Conservation (phyloP, 2,113 vertebrate species). For the Cyanoliseus patagonus region DNA sequence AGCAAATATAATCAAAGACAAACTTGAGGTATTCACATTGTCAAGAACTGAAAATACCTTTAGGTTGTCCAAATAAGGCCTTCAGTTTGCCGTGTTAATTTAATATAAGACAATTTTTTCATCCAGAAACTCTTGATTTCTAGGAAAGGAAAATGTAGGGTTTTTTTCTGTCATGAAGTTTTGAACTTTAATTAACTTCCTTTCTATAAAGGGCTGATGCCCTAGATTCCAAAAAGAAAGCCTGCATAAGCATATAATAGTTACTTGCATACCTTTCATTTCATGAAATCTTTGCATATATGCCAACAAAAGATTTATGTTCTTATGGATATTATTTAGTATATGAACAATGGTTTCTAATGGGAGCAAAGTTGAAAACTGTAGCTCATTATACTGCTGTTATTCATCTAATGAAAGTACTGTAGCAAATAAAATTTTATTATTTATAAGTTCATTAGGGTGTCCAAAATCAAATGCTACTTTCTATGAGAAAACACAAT, state of each 20-base stretch:
- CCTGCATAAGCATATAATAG: background rate
- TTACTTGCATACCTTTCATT: background rate
- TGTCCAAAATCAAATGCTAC: background rate
- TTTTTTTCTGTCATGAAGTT: background rate
- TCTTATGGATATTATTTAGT: background rate
- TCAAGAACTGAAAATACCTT: background rate
- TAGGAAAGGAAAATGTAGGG: background rate
- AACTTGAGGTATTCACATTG: background rate
- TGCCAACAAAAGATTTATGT: background rate
- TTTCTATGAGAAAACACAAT: background rate
- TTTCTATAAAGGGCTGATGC: background rate
- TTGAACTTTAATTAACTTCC: background rate
- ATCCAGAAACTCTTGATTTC: background rate
- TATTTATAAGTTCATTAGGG: background rate
- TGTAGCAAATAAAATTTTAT: background rate
- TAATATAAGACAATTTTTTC: background rate
- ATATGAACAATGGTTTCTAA: background rate
- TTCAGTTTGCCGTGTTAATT: background rate
- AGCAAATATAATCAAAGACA: background rate
- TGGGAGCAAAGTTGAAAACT: background rate
- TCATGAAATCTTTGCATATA: background rate
- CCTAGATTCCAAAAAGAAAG: background rate
- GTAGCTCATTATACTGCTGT: background rate
- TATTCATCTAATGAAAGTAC: background rate
- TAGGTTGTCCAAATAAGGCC: background rate